A percentile compares a stretch with the other conserved stretches of the same genome.
These are phyloP conservation scores for Columba guinea DNA, from an alignment of 2,797 vertebrate genomes.

Conservation along the genomic window DNA sequence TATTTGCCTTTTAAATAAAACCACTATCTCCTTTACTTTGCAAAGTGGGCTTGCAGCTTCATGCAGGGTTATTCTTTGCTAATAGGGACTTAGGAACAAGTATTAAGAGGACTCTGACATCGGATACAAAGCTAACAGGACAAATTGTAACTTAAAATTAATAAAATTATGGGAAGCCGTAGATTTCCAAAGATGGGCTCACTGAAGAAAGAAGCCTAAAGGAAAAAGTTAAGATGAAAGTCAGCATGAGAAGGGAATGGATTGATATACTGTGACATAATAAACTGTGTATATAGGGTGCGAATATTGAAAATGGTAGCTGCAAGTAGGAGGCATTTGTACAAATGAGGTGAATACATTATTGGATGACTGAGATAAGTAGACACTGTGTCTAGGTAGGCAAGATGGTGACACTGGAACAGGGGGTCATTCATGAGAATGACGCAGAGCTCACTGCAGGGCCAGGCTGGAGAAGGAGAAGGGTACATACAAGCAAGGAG, in stretches of 20 bases:
- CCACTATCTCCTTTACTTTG: not conserved
- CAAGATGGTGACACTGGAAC: not conserved
- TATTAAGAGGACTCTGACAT: not conserved
- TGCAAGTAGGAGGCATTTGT: not conserved
- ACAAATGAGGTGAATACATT: not conserved
- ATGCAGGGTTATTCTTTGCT: not conserved
- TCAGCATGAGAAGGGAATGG: not conserved
- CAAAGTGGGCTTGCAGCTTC: not conserved
- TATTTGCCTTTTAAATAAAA: not conserved
- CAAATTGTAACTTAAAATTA: not conserved
- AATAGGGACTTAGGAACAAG: not conserved
- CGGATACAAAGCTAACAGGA: not conserved
- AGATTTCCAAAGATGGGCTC: not conserved
- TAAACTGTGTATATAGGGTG: not conserved
- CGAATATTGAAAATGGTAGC: not conserved
- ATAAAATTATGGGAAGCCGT: not conserved
- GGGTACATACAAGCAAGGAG: rapidly evolving
- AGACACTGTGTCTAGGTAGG: not conserved
- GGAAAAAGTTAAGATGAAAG: not conserved
- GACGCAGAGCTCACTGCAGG: not conserved
- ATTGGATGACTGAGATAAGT: not conserved
- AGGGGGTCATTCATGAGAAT: not conserved
- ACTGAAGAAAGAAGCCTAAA: not conserved
- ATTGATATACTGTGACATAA: not conserved
- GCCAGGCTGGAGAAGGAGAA: not conserved